A percentile compares a stretch with the other conserved stretches of the same genome.
Conservation (phyloP, 2,113 vertebrate genomes). For the Caretta caretta region DNA sequence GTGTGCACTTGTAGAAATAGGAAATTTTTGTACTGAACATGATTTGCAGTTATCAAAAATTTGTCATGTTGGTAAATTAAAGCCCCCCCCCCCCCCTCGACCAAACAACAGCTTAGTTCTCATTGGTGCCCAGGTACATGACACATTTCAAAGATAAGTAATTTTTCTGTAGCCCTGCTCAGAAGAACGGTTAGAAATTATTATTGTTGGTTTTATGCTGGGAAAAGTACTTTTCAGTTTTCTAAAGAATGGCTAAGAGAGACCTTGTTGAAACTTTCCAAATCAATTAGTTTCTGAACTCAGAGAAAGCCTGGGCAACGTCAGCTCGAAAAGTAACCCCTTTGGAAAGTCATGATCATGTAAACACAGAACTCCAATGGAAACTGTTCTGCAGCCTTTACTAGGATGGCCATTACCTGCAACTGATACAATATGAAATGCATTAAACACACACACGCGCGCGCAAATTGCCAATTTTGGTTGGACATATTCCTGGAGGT, state of each 20-base stretch:
- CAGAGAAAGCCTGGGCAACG: background rate
- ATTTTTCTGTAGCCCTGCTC: background rate
- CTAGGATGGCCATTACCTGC: background rate
- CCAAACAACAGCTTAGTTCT: background rate
- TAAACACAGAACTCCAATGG: background rate
- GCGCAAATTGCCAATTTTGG: background rate
- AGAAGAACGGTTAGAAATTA: background rate
- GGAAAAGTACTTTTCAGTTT: background rate
- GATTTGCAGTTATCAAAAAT: background rate
- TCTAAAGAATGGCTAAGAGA: background rate
- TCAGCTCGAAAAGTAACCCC: background rate
- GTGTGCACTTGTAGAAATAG: background rate
- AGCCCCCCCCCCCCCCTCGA: too few species aligned
- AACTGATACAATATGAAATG: background rate
- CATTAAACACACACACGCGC: background rate
- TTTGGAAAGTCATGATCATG: background rate
- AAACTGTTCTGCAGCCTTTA: background rate
- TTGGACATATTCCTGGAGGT: background rate
- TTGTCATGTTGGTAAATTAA: too few species aligned
- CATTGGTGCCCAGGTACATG: background rate
- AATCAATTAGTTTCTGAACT: background rate
- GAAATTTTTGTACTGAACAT: background rate
- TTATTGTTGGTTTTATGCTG: background rate
- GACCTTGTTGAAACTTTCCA: background rate
- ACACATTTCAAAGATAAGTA: background rate